Conservation (phyloP, 2,797 vertebrate genomes). For the Sparus aurata region DNA sequence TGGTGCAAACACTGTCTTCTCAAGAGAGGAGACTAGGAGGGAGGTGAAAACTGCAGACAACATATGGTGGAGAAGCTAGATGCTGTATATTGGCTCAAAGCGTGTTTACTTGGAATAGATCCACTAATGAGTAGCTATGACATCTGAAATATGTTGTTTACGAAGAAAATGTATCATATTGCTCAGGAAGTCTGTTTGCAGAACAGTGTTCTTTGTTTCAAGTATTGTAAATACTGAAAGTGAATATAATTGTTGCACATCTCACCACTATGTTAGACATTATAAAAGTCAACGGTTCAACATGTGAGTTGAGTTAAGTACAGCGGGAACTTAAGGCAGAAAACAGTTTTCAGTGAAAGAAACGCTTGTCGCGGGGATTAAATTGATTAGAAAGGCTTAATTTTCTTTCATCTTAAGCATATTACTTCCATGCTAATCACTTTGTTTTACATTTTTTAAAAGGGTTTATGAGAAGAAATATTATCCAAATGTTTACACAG, state of each 20-base stretch:
- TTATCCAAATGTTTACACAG: conserved; percentile 20
- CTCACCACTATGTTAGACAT: background rate
- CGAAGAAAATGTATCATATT: conserved; percentile 10
- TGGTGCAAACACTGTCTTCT: conserved; percentile 59
- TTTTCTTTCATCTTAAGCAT: conserved; percentile 45
- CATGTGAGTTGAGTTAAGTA: conserved; percentile 25
- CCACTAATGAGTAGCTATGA: conserved; percentile 51
- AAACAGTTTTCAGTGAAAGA: conserved; percentile 19
- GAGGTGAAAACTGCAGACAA: conserved; percentile 58
- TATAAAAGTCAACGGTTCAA: conserved; percentile 17
- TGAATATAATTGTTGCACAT: conserved; percentile 16
- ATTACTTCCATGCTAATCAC: conserved; percentile 32
- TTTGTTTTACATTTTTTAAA: conserved; percentile 30
- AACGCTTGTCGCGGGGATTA: conserved; percentile 29
- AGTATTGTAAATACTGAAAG: background rate
- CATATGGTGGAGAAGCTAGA: conserved; percentile 49
- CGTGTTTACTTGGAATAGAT: conserved; percentile 58
- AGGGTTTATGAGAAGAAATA: conserved; percentile 17
- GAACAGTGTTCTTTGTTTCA: conserved; percentile 14
- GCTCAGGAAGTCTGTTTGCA: conserved; percentile 34
- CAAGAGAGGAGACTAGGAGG: conserved; percentile 49
- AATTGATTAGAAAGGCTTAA: conserved; percentile 25
- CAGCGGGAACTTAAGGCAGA: conserved; percentile 9
- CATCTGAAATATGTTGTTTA: conserved; percentile 56
- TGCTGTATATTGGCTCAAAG: conserved; percentile 58